A percentile compares a stretch with the other conserved stretches of the same genome.
phyloP scores from a whole-genome alignment of 2,888 invertebrate species.

The Orthosia gothica region DNA sequence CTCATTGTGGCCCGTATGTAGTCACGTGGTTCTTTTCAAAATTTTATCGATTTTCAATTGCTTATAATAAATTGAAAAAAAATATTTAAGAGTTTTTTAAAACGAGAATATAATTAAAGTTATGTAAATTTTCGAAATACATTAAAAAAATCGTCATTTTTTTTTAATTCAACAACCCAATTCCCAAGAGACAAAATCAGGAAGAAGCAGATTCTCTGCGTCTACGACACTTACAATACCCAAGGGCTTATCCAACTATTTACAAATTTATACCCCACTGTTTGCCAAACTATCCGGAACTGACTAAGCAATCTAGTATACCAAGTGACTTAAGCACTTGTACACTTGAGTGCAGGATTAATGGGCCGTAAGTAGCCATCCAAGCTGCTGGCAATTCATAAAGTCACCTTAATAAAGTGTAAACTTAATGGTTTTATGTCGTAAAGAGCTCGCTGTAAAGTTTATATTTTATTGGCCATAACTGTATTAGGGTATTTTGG shows the following conservation, averaged over 20 bases:
- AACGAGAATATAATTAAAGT: no score
- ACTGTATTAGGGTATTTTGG: constrained; percentile 35
- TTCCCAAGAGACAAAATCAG: background rate
- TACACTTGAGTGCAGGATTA: constrained; percentile 50
- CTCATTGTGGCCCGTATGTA: no score
- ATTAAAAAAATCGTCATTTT: no score
- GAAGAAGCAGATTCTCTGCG: background rate
- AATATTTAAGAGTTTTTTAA: no score
- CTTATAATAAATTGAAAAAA: no score
- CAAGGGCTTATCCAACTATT: constrained; percentile 4
- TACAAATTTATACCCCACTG: constrained; percentile 7
- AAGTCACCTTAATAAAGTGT: constrained; percentile 70
- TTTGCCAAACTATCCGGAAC: constrained; percentile 32
- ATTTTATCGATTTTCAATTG: no score
- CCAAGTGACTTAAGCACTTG: constrained; percentile 33
- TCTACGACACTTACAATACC: background rate
- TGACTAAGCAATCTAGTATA: constrained; percentile 37
- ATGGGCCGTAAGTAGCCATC: constrained; percentile 53
- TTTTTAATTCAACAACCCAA: no score
- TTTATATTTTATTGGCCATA: constrained; percentile 63
- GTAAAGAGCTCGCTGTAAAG: constrained; percentile 66
- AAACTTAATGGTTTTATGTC: constrained; percentile 66
- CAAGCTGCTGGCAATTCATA: constrained; percentile 55
- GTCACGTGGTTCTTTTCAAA: no score
- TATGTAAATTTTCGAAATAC: no score